Percentiles rank a stretch among this genome's conserved stretches.
Evolutionary conservation across 2,113 vertebrate species (phyloP).

Genomic region (Desmodus rotundus): DNA sequence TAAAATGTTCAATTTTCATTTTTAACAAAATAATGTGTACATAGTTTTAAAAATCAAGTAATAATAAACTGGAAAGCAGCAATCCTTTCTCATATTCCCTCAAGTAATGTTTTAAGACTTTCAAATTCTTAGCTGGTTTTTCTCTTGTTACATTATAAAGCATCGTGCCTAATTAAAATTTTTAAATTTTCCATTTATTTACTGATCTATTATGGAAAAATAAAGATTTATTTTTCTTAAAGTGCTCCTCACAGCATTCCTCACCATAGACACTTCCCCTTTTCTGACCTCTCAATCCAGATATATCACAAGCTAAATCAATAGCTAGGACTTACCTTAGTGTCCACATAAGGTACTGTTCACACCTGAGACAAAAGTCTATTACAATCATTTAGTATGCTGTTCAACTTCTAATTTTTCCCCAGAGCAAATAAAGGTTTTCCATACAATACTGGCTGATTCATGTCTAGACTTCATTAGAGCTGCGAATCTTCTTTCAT

Average conservation of each 20-base stretch:
- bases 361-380: background rate
- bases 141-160: slow-evolving; percentile 17
- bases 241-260: background rate
- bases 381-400: background rate
- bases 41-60: background rate
- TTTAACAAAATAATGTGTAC: background rate
- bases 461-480: background rate
- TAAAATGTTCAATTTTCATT: background rate
- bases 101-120: background rate
- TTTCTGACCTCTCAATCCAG: background rate
- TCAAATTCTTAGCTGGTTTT: background rate
- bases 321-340: background rate
- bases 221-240: background rate
- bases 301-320: background rate
- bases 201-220: background rate
- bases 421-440: background rate
- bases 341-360: background rate
- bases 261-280: accelerated
- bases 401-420: background rate
- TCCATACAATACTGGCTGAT: background rate
- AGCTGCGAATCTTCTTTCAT: background rate
- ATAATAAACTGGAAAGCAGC: background rate
- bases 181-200: background rate
- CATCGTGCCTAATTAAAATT: background rate
- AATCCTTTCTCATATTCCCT: background rate